Evolutionary conservation across 2,888 invertebrate species (phyloP), one percentile per base, ranked within the genome.

Genomic region (Nowickia ferox): DNA sequence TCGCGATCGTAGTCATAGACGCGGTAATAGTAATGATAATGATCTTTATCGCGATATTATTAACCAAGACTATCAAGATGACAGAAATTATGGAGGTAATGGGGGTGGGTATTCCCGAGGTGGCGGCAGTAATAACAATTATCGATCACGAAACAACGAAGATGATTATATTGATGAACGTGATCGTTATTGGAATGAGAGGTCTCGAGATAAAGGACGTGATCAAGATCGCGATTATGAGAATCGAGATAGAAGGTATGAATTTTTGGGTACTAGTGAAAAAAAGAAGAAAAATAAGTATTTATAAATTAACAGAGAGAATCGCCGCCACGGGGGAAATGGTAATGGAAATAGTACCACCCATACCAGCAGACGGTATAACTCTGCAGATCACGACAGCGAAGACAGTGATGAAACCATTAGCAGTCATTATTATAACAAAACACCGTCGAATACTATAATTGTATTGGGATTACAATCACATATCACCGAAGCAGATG

Each of bases 401-500:
- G 91, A 91, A 72, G 92, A 92, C 9, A 91, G 91, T 68, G 91
- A 90, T 65, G 90, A 90, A 5, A 89, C 89, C 48, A 90, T 93
- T 65, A 93, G 94, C 71, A 93, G 93, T 86, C 94, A 94, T 90
- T 90, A 87, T 79, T 94, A 94, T 88, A 93, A 93, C 75, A 94
- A 94, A 90, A 93, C 94, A 51, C 95, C 95, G 1, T 94, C 95
- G 89, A 96, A 95, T 91, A 96, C 96, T 79, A 95, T 96, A 78
- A 96, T 96, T 94, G 95, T 96, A 87, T 94, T 96, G 88, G 96
- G 96, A 78, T 93, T 96, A 79, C 95, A 96, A 38, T 95, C 95
- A 88, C 96, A 96, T 91, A 95, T 96, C 85, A 95, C 96, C 15
- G 96, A 96, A 92, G 95, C 95, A 92, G 96, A 96, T 93, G 96